Conservation (phyloP, 1,140 invertebrate genomes). For the Aphis craccivora region DNA sequence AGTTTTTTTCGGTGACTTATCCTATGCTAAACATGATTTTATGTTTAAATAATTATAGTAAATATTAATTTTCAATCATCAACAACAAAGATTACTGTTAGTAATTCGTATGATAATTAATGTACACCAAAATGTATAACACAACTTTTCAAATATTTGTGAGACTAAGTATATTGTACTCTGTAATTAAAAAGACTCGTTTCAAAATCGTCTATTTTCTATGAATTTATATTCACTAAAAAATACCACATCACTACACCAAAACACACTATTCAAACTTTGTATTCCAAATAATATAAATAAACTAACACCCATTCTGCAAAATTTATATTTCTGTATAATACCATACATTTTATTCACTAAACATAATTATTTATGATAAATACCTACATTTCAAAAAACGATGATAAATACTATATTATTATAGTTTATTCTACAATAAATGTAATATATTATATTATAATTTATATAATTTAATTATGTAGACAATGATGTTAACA, state of each 20-base stretch:
- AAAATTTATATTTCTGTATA: neutral
- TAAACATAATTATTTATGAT: neutral
- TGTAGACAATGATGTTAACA: neutral
- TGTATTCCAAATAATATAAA: neutral
- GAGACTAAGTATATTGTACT: too few species aligned
- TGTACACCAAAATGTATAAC: neutral
- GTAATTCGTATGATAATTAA: neutral
- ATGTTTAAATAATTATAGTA: neutral
- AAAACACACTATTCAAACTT: neutral
- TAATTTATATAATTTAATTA: neutral
- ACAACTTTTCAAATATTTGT: neutral
- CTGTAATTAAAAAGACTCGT: too few species aligned
- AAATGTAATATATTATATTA: neutral
- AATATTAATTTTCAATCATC: neutral
- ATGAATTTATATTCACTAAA: neutral
- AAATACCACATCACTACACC: neutral
- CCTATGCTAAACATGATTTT: neutral
- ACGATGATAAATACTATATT: neutral
- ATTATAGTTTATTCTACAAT: neutral
- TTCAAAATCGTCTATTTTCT: neutral
- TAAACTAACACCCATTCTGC: neutral
- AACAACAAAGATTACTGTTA: neutral
- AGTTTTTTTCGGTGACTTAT: neutral
- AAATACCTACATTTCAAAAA: neutral
- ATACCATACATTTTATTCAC: too few species aligned